Conservation (phyloP, 2,888 invertebrate genomes). For the Synergus umbraculus region DNA sequence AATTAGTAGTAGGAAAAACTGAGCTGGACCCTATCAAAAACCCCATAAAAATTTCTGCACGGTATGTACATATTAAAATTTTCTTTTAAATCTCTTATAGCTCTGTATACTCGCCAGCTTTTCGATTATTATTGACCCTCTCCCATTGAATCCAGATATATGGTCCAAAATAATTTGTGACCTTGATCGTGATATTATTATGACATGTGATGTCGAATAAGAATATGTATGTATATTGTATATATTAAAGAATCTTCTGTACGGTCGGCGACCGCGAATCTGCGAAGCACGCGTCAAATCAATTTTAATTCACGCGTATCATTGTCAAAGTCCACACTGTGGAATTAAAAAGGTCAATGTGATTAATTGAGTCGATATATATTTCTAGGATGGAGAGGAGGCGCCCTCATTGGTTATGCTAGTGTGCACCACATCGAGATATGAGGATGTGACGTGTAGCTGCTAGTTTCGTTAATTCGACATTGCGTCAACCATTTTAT, state of each 20-base stretch:
- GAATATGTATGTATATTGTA: background rate
- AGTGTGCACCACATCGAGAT: conserved; percentile 40
- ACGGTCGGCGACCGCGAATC: conserved; percentile 52
- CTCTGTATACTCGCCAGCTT: background rate
- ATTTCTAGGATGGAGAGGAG: conserved; percentile 52
- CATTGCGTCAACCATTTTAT: conserved; percentile 61
- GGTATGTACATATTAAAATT: background rate
- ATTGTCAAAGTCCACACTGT: conserved; percentile 50
- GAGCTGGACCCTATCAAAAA: too few species aligned
- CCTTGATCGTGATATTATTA: conserved; percentile 23
- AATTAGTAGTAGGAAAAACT: too few species aligned
- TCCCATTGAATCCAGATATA: background rate
- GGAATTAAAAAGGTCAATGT: conserved; percentile 68
- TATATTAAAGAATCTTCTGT: conserved; percentile 7
- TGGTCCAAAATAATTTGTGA: background rate
- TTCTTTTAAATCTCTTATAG: background rate
- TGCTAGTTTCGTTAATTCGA: conserved; percentile 67
- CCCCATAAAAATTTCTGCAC: too few species aligned
- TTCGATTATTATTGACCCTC: too few species aligned
- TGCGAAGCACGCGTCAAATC: conserved; percentile 52
- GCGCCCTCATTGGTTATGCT: conserved; percentile 48
- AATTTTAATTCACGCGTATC: conserved; percentile 51
- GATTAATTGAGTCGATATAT: conserved; percentile 47
- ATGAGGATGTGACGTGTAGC: conserved; percentile 70
- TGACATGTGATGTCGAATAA: background rate